Percentiles rank a stretch among this genome's conserved stretches.
Conservation (phyloP, 2,888 invertebrate species). For the Molanna angustata region DNA sequence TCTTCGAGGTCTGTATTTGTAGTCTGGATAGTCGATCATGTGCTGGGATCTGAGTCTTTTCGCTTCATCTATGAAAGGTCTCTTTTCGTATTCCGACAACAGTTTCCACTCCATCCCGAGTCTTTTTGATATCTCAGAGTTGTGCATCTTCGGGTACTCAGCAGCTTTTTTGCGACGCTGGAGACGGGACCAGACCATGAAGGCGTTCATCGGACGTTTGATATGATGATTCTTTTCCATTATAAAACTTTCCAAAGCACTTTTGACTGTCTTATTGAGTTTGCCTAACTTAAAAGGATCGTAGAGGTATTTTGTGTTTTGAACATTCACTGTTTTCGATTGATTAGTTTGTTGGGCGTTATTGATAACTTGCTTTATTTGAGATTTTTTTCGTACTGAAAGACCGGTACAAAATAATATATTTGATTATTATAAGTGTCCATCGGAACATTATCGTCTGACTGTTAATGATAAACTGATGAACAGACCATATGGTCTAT, state of each 20-base stretch:
- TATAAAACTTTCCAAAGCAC: too few relatives aligned
- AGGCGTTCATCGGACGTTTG: slow-evolving; percentile 97
- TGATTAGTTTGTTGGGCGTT: too few relatives aligned
- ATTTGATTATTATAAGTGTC: neutral
- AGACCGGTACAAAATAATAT: neutral
- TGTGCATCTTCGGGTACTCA: slow-evolving; percentile 77
- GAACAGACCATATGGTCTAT: slow-evolving; percentile 5
- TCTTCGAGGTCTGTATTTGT: slow-evolving; percentile 65
- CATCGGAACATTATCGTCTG: slow-evolving; percentile 2
- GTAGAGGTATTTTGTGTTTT: too few relatives aligned
- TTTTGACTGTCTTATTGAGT: too few relatives aligned
- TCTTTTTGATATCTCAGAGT: slow-evolving; percentile 78
- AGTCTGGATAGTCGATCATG: slow-evolving; percentile 71
- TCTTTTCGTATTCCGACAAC: slow-evolving; percentile 72
- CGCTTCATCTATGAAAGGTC: slow-evolving; percentile 88
- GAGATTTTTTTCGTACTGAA: too few relatives aligned
- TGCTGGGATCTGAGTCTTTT: slow-evolving; percentile 71
- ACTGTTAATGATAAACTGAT: slow-evolving; percentile 3
- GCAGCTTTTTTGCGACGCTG: slow-evolving; percentile 82
- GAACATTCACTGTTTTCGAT: too few relatives aligned
- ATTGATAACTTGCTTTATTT: too few relatives aligned
- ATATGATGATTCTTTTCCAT: slow-evolving; percentile 65
- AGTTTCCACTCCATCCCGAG: slow-evolving; percentile 85
- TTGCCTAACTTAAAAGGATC: too few relatives aligned
- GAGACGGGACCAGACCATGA: slow-evolving; percentile 96